Evolutionary conservation across 2,797 vertebrate genomes (phyloP), one percentile per base, ranked within the genome.

Genomic region (Furcifer pardalis): DNA sequence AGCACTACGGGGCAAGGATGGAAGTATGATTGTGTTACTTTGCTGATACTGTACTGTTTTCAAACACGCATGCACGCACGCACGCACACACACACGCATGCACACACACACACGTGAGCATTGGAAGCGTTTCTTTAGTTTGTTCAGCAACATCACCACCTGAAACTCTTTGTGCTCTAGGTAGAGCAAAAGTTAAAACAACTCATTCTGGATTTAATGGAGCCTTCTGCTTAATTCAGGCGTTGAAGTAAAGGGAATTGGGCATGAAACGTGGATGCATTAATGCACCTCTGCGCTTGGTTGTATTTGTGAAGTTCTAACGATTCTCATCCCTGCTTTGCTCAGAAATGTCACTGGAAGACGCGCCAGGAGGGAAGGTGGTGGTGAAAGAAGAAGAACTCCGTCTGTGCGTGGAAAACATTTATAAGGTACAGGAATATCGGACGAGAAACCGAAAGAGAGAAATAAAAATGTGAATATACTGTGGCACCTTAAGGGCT

Each of bases 371-470:
- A 59, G 95, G 93, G 77, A 84, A 92, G 0, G 82, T 95, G 85
- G 87, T 96, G 86, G 97, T 99, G 89, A 91, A 96, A 44, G 98
- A 99, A 92, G 92, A 94, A 87, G 97, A 97, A 90, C 96, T 99
- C 81, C 91, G 95, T 1, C 91, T 88, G n/a, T 98, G 98, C 71
- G 89, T 99, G 82, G 97, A 98, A 81, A 98, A 98, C 40, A 74
- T 98, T 3, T 96, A 97, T 92, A 99, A 99, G 97, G 98, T 98
- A 90, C 93, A 0, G 2, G 79, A 85, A n/a, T n/a, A n/a, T n/a
- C n/a, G n/a, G n/a, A n/a, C n/a, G n/a, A n/a, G n/a, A n/a, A n/a
- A n/a, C n/a, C n/a, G n/a, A n/a, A n/a, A n/a, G n/a, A n/a, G n/a
- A n/a, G n/a, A n/a, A n/a, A n/a, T n/a, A n/a, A n/a, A n/a, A n/a